Percentiles rank a stretch among this genome's conserved stretches.
Evolutionary conservation across 2,888 invertebrate genomes (phyloP).

Genomic region (Idaea biselata): DNA sequence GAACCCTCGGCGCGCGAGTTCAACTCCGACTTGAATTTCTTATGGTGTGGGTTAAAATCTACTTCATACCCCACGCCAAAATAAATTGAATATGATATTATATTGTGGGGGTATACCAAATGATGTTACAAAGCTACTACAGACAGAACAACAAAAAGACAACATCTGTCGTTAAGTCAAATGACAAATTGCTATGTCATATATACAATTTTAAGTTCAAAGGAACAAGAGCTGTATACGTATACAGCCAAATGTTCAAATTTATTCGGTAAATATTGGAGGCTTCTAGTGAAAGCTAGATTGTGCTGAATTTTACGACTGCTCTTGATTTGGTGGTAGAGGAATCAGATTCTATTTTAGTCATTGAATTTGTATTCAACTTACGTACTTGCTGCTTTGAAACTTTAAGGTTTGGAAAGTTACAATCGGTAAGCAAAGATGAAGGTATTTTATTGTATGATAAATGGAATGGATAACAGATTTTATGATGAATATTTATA

Average conservation of each 20-base stretch:
- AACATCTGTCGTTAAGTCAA: slow-evolving; percentile 51
- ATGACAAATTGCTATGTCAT: slow-evolving; percentile 58
- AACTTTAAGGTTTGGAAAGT: not conserved
- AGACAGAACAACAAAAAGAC: slow-evolving; percentile 48
- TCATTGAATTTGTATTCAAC: not conserved
- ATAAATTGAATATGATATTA: too few relatives aligned
- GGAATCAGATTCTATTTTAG: slow-evolving; percentile 2
- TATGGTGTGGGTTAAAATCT: too few relatives aligned
- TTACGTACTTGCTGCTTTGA: not conserved
- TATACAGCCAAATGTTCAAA: not conserved
- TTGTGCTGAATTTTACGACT: slow-evolving; percentile 1
- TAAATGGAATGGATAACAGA: too few relatives aligned
- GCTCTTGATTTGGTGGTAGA: slow-evolving; percentile 3
- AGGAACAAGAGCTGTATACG: not conserved
- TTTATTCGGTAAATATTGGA: not conserved
- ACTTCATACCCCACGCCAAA: too few relatives aligned
- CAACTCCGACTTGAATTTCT: too few relatives aligned
- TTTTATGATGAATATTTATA: too few relatives aligned
- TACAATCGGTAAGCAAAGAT: not conserved
- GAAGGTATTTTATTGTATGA: too few relatives aligned
- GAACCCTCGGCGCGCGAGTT: too few relatives aligned
- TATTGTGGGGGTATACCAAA: not conserved
- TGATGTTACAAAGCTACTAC: slow-evolving; percentile 7
- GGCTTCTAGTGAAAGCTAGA: not conserved
- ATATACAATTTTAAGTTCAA: slow-evolving; percentile 6